phyloP scores from a whole-genome alignment of 1,140 invertebrate genomes.

The Sipha flava region DNA sequence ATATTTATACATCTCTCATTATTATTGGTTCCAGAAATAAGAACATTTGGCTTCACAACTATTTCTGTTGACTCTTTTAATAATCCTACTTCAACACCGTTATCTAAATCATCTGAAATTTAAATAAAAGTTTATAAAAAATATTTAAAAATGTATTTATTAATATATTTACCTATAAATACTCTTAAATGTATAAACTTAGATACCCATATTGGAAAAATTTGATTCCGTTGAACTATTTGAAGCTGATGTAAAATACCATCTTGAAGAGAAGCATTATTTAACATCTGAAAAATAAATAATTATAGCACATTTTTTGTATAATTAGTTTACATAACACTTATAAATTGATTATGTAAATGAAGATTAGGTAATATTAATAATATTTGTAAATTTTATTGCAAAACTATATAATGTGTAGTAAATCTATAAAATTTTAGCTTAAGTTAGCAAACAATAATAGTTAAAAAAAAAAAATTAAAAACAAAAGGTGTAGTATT shows the following conservation, averaged over 20 bases:
- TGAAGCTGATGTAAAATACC: not conserved
- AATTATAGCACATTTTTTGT: too few relatives aligned
- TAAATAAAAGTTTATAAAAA: not conserved
- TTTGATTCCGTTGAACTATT: not conserved
- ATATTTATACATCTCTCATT: not conserved
- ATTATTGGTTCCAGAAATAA: not conserved
- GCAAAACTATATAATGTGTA: too few relatives aligned
- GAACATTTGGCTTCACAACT: not conserved
- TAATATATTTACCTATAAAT: slow-evolving; percentile 8
- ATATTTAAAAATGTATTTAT: not conserved
- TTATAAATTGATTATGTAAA: too few relatives aligned
- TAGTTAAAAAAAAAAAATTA: too few relatives aligned
- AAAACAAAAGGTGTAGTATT: too few relatives aligned
- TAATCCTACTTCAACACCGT: not conserved
- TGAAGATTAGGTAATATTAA: too few relatives aligned
- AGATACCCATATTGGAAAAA: slow-evolving; percentile 8
- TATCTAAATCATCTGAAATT: not conserved
- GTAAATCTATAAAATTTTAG: too few relatives aligned
- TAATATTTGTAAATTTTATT: too few relatives aligned
- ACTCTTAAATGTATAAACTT: slow-evolving; percentile 16
- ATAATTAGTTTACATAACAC: too few relatives aligned
- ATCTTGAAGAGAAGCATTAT: slow-evolving; percentile 14
- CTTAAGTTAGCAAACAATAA: too few relatives aligned
- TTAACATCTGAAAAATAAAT: not conserved
- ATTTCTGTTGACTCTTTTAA: slow-evolving; percentile 9